Conservation (phyloP, 1,140 invertebrate genomes). For the Tetraneura akinire region DNA sequence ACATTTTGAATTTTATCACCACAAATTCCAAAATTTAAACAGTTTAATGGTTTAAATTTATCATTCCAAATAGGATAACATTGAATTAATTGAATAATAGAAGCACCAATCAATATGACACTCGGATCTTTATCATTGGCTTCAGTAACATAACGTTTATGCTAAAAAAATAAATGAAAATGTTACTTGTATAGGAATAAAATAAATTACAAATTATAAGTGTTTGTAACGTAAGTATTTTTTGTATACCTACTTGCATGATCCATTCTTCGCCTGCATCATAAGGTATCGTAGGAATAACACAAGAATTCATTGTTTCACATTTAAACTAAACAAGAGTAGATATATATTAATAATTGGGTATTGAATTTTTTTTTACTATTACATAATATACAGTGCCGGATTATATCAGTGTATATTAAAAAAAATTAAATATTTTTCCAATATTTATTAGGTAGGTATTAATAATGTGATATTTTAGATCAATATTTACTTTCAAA, state of each 20-base stretch:
- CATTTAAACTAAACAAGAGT: no score
- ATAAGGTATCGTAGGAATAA: neutral
- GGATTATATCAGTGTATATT: no score
- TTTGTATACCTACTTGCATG: neutral
- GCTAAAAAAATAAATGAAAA: slow-evolving; percentile 63
- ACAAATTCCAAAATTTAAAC: slow-evolving; percentile 86
- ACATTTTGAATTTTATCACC: slow-evolving; percentile 85
- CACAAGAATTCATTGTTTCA: neutral
- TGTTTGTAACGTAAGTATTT: no score
- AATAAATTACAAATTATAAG: no score
- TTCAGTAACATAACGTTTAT: slow-evolving; percentile 78
- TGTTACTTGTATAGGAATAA: no score
- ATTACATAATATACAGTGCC: no score
- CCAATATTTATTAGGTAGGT: no score
- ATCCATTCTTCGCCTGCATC: neutral
- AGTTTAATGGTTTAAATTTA: slow-evolving; percentile 67
- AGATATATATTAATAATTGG: no score
- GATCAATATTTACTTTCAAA: no score
- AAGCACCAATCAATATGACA: slow-evolving; percentile 88
- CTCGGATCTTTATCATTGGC: slow-evolving; percentile 84
- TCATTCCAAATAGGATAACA: slow-evolving; percentile 82
- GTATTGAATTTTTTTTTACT: no score
- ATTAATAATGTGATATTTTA: no score
- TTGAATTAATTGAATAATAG: slow-evolving; percentile 75
- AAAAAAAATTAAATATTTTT: no score